phyloP scores from a whole-genome alignment of 2,113 vertebrate genomes.

The Cyphomyrus plagiostoma region DNA sequence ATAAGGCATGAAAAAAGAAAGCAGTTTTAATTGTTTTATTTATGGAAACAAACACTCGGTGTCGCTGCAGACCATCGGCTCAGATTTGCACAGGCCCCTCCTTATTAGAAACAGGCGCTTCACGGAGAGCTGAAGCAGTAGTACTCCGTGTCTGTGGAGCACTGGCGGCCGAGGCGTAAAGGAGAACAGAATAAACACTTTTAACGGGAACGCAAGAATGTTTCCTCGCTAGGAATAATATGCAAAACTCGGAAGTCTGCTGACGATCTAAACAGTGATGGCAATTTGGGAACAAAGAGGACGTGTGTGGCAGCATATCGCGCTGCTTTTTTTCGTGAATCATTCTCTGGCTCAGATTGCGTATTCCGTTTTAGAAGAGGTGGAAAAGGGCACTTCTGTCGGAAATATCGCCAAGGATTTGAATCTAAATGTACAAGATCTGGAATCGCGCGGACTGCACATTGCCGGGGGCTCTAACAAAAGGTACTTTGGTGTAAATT shows the following conservation, averaged over 20 bases:
- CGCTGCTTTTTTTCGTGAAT: constrained; percentile 1
- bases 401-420: constrained; percentile 57
- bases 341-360: constrained; percentile 1
- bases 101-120: neutral
- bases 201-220: neutral
- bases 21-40: neutral
- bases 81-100: neutral
- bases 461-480: neutral
- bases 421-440: constrained; percentile 33
- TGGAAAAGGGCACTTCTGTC: constrained; percentile 25
- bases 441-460: neutral
- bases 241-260: neutral
- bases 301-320: neutral
- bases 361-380: constrained; percentile 29
- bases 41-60: neutral
- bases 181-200: neutral
- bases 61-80: constrained; percentile 9
- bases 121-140: neutral
- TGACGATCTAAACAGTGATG: neutral
- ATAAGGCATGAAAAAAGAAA: neutral
- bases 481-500: constrained; percentile 21
- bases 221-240: neutral
- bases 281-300: neutral
- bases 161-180: neutral
- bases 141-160: neutral